Evolutionary conservation across 1,140 invertebrate species (phyloP), one percentile per base, ranked within the genome.

Genomic region (Aphelenchoides avenae): DNA sequence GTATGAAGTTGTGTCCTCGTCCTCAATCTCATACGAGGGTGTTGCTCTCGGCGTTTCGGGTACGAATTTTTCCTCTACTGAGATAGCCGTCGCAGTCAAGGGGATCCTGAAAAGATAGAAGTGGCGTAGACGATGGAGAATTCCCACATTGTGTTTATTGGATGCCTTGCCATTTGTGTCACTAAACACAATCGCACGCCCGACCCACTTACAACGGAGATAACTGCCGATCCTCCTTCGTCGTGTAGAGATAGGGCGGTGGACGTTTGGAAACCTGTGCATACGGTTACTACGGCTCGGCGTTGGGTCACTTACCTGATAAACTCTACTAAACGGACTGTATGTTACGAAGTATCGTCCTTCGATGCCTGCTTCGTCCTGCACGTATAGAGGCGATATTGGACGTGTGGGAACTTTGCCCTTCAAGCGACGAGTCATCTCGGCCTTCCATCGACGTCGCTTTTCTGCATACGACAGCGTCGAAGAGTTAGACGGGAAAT

Each of bases 401-500:
- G 24, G 7, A 37, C 65, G 29, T 13, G 66, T 30, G 5, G 49
- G 63, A 24, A 27, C 27, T 30, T 62, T 68, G 13, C 33, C 58
- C 5, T 40, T 15, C 9, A 64, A 15, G 18, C 49, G 33, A 18
- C 47, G 20, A 29, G 52, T 64, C 29, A 64, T 9, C 31, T 67
- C 61, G 18, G 36, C 60, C 36, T 64, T 64, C 61, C 61, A 64
- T 50, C 26, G 31, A n/a, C 54, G 62, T 18, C 66, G 42, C 26
- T 64, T 64, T 31, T 64, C 61, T 15, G 42, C 65, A 36, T 64
- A 64, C 11, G 57, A 57, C 20, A 70, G 20, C 15, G 9, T 26
- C 3, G 60, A 33, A n/a, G 58, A 27, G 44, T 64, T 64, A 15
- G 64, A 37, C 18, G 61, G 30, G 26, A 31, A 68, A 5, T 64